Evolutionary conservation across 2,113 vertebrate species (phyloP).

Genomic region (Periophthalmodon schlosseri): DNA sequence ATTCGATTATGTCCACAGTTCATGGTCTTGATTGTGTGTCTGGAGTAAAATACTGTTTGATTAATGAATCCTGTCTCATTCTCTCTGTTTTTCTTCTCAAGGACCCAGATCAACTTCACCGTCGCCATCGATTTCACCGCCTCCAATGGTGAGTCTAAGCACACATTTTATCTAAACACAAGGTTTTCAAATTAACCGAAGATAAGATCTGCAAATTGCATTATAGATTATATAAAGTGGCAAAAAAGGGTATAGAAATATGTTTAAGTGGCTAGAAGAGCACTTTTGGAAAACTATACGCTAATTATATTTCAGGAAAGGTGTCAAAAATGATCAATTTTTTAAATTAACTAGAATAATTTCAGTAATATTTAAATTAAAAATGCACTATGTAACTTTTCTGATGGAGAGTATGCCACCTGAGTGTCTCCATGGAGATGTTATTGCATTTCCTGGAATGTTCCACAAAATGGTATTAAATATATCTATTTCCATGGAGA

Average conservation of each 20-base stretch:
- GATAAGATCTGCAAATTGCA: not conserved
- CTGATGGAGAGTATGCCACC: no score
- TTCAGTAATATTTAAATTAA: no score
- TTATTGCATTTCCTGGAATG: no score
- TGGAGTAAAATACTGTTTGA: conserved; percentile 15
- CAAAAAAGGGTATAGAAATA: not conserved
- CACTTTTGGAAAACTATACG: not conserved
- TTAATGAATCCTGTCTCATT: conserved; percentile 27
- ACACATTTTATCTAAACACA: conserved; percentile 8
- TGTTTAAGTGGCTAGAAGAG: not conserved
- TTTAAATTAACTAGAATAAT: no score
- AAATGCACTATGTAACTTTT: no score
- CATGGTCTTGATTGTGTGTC: conserved; percentile 10
- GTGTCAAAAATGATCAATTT: no score
- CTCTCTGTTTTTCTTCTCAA: conserved; percentile 76
- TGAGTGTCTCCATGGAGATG: no score
- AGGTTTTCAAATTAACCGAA: not conserved
- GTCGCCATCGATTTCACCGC: conserved; percentile 99
- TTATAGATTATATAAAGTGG: not conserved
- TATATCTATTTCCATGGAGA: no score
- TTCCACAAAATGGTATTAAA: no score
- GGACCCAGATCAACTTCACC: conserved; percentile 99
- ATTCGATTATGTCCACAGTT: conserved; percentile 23
- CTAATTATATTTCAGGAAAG: not conserved
- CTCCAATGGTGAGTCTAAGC: conserved; percentile 88